Evolutionary conservation across 2,888 invertebrate genomes (phyloP).

Genomic region (Heliconius ismenius): DNA sequence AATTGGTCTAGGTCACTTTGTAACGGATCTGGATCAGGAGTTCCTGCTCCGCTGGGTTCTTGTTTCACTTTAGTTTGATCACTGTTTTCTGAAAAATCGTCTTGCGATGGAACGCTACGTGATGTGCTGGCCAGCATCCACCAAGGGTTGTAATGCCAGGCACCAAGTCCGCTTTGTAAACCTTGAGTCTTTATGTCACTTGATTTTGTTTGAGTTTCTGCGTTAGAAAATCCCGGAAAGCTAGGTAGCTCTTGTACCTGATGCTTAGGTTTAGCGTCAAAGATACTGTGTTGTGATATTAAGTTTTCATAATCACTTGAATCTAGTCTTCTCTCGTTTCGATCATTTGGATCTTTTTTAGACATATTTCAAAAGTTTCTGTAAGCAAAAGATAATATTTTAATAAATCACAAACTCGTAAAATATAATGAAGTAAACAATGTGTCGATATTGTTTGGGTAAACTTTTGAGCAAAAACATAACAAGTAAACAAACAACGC

Average conservation of each 20-base stretch:
- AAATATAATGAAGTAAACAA: conserved; percentile 16
- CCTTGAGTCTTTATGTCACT: conserved; percentile 72
- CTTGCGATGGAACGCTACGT: conserved; percentile 71
- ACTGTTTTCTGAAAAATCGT: conserved; percentile 73
- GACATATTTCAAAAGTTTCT: conserved; percentile 64
- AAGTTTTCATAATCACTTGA: conserved; percentile 77
- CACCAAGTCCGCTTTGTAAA: conserved; percentile 68
- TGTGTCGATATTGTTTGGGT: conserved; percentile 33
- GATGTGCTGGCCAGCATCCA: conserved; percentile 81
- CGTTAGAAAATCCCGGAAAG: conserved; percentile 78
- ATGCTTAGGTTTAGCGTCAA: conserved; percentile 73
- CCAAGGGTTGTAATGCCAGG: conserved; percentile 81
- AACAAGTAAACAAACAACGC: conserved; percentile 75
- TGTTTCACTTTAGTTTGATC: conserved; percentile 76
- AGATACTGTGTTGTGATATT: conserved; percentile 77
- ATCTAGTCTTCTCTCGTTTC: conserved; percentile 76
- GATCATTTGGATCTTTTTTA: conserved; percentile 76
- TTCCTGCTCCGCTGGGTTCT: conserved; percentile 70
- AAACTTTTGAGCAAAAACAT: conserved; percentile 40
- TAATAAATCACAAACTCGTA: conserved; percentile 2
- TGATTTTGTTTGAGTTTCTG: conserved; percentile 78
- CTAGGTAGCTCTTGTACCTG: conserved; percentile 69
- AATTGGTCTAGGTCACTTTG: conserved; percentile 69
- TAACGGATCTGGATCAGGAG: conserved; percentile 72
- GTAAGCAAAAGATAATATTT: conserved; percentile 42